A percentile compares a stretch with the other conserved stretches of the same genome.
These are phyloP conservation scores for Erythrocebus patas DNA, from an alignment of 2,113 vertebrate species.

Conservation along the genomic window DNA sequence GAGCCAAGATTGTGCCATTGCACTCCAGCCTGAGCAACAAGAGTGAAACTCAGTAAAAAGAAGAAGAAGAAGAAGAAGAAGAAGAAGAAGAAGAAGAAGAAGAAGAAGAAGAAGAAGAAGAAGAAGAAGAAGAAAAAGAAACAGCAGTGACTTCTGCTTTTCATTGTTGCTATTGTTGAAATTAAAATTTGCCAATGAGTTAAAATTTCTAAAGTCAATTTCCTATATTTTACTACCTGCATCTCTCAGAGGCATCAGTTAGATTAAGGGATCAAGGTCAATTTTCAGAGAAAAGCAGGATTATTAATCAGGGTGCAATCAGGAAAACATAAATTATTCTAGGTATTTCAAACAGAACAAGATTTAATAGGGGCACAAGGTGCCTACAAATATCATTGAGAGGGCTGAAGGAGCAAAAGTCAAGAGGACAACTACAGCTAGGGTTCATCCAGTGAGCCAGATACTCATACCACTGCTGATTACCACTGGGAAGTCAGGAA, in stretches of 20 bases:
- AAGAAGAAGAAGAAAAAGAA: not conserved
- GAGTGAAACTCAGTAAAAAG: too few species aligned
- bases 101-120: too few species aligned
- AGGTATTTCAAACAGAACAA: not conserved
- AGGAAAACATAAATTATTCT: not conserved
- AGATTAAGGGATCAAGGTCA: not conserved
- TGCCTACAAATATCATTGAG: not conserved
- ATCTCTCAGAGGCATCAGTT: not conserved
- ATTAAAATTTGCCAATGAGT: conserved; percentile 4
- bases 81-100: not conserved
- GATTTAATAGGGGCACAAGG: not conserved
- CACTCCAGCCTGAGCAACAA: too few species aligned
- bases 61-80: too few species aligned
- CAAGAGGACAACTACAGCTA: not conserved
- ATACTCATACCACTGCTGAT: not conserved
- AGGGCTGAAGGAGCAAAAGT: not conserved
- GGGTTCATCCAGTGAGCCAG: not conserved
- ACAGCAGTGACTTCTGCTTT: not conserved
- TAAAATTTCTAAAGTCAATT: conserved; percentile 16
- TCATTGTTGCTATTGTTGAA: not conserved
- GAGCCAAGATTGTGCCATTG: too few species aligned
- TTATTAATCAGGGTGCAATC: not conserved
- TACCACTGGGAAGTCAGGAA: not conserved
- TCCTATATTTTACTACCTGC: not conserved
- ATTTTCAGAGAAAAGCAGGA: not conserved